phyloP scores from a whole-genome alignment of 2,888 invertebrate genomes.

The Coecobrya sp. region DNA sequence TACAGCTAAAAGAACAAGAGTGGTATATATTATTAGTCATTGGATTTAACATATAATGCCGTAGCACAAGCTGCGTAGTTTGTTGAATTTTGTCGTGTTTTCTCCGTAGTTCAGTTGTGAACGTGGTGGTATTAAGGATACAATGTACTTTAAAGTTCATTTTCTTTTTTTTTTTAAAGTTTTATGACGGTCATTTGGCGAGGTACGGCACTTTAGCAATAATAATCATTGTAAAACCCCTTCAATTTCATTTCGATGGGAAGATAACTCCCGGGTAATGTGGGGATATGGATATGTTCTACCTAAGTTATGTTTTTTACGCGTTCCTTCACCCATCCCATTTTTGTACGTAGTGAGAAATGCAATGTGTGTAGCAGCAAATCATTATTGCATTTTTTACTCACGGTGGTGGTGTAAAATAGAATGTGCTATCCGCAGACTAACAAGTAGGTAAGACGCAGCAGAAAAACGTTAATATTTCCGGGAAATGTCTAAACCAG shows the following conservation, averaged over 20 bases:
- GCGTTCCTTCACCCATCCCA: neutral
- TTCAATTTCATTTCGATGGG: neutral
- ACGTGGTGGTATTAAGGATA: neutral
- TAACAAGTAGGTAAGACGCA: neutral
- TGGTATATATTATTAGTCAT: neutral
- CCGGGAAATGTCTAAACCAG: neutral
- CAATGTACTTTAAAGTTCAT: neutral
- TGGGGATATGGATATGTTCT: neutral
- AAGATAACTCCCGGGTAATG: constrained; percentile 1
- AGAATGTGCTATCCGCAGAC: neutral
- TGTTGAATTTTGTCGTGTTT: neutral
- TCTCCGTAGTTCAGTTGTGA: neutral
- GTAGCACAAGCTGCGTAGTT: neutral
- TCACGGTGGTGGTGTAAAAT: constrained; percentile 4
- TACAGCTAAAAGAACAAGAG: constrained; percentile 9
- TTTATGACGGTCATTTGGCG: neutral
- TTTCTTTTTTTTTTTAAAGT: neutral
- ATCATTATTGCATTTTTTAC: neutral
- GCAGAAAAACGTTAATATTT: no score
- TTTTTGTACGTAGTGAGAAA: neutral
- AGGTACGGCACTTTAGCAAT: neutral
- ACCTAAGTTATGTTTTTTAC: neutral
- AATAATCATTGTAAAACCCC: neutral
- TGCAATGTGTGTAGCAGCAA: neutral
- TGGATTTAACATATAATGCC: neutral